Evolutionary conservation across 2,888 invertebrate species (phyloP).

Genomic region (Erebia epiphron): DNA sequence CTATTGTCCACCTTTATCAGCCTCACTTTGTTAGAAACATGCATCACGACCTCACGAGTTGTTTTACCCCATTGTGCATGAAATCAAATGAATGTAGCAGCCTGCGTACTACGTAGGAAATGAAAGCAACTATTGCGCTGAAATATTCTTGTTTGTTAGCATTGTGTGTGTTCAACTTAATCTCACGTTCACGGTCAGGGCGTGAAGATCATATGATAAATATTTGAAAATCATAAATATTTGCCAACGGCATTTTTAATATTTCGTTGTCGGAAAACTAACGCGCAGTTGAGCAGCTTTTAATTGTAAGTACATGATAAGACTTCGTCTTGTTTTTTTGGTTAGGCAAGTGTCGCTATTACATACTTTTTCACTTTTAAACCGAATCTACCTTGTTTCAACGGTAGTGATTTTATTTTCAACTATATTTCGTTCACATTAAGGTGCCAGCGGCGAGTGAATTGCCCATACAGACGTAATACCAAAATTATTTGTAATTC

Average conservation of each 20-base stretch:
- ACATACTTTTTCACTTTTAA: too few species aligned
- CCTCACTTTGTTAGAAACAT: conserved; percentile 21
- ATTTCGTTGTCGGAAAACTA: neutral
- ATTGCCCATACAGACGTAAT: too few species aligned
- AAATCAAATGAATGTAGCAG: conserved; percentile 13
- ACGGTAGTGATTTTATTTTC: too few species aligned
- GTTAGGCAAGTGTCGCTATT: too few species aligned
- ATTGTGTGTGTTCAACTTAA: conserved; percentile 25
- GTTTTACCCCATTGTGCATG: conserved; percentile 22
- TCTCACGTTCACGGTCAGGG: conserved; percentile 30
- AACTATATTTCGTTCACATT: too few species aligned
- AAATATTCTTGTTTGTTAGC: conserved; percentile 12
- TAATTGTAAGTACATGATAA: neutral
- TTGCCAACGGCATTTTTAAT: neutral
- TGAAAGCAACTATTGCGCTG: conserved; percentile 21
- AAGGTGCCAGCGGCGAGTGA: too few species aligned
- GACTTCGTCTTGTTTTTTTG: neutral
- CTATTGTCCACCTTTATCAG: conserved; percentile 26
- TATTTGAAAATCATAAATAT: conserved; percentile 22
- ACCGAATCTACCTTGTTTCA: too few species aligned
- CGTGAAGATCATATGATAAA: conserved; percentile 18
- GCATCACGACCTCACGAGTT: conserved; percentile 36
- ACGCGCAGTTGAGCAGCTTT: neutral
- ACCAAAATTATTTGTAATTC: too few species aligned
- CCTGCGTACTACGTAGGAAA: neutral